Evolutionary conservation across 2,113 vertebrate species (phyloP).

Genomic region (Gymnobelideus leadbeateri): DNA sequence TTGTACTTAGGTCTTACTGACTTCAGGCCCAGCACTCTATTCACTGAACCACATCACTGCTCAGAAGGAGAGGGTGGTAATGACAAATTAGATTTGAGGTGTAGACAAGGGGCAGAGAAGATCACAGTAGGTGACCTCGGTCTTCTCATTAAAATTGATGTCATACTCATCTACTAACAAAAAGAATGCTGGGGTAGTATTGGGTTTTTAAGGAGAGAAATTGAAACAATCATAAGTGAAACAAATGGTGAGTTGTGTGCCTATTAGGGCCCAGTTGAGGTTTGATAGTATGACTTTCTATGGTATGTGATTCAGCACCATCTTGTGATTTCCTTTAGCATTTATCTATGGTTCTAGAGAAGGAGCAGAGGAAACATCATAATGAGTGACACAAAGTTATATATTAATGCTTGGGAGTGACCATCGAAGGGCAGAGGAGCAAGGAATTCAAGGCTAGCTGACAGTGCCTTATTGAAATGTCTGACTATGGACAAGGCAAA

Average conservation of each 20-base stretch:
- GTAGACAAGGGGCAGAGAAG: not conserved
- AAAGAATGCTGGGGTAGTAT: not conserved
- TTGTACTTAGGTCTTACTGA: not conserved
- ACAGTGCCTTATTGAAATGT: not conserved
- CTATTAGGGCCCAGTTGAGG: no score
- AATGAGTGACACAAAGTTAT: not conserved
- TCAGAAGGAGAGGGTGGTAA: not conserved
- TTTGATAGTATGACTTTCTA: no score
- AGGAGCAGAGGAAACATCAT: no score
- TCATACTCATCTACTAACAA: not conserved
- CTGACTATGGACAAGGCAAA: not conserved
- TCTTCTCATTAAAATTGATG: not conserved
- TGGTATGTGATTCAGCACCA: no score
- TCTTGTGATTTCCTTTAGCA: no score
- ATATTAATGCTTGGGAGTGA: not conserved
- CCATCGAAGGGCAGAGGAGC: not conserved
- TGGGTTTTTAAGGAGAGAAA: not conserved
- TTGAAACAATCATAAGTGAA: no score
- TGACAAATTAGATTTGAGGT: not conserved
- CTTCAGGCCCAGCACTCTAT: not conserved
- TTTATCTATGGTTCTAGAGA: no score
- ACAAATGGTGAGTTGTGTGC: no score
- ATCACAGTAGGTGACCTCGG: not conserved
- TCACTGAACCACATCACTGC: not conserved
- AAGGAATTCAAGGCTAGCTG: not conserved